Evolutionary conservation across 37 sponge, comb jelly and placozoan genomes (phyloP).

Genomic region (Aplysina aerophoba): DNA sequence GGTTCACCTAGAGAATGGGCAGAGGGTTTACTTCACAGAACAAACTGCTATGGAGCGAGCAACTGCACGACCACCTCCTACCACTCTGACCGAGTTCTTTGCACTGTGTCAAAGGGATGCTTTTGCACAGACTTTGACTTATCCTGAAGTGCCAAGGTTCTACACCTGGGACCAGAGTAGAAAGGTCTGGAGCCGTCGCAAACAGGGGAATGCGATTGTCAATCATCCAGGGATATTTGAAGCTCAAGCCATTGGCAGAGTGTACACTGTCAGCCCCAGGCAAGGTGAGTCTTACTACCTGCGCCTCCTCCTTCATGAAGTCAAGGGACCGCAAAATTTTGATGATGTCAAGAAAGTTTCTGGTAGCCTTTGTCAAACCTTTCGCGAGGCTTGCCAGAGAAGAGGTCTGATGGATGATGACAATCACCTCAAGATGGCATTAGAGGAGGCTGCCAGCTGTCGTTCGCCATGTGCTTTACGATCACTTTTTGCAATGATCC

Average conservation of each 20-base stretch:
- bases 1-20: slow-evolving; percentile 49
- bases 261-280: slow-evolving; percentile 39
- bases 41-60: not conserved
- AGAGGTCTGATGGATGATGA: slow-evolving; percentile 53
- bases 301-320: slow-evolving; percentile 41
- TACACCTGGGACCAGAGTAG: slow-evolving; percentile 21
- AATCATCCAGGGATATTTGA: not conserved
- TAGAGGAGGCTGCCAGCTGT: slow-evolving; percentile 39
- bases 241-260: slow-evolving; percentile 28
- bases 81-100: slow-evolving; percentile 52
- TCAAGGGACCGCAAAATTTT: slow-evolving; percentile 11
- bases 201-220: slow-evolving; percentile 22
- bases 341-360: no score
- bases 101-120: slow-evolving; percentile 37
- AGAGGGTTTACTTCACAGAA: slow-evolving; percentile 44
- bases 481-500: slow-evolving; percentile 44
- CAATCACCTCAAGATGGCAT: slow-evolving; percentile 26
- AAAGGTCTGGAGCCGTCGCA: slow-evolving; percentile 26
- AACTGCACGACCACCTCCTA: not conserved
- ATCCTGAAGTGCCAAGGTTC: slow-evolving; percentile 23
- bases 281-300: slow-evolving; percentile 45
- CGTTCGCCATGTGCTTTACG: slow-evolving; percentile 12
- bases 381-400: slow-evolving; percentile 43
- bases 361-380: slow-evolving; percentile 38
- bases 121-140: slow-evolving; percentile 40